Conservation (phyloP, 64 coral and sea anemone genomes). For the Platygyra sinensis region DNA sequence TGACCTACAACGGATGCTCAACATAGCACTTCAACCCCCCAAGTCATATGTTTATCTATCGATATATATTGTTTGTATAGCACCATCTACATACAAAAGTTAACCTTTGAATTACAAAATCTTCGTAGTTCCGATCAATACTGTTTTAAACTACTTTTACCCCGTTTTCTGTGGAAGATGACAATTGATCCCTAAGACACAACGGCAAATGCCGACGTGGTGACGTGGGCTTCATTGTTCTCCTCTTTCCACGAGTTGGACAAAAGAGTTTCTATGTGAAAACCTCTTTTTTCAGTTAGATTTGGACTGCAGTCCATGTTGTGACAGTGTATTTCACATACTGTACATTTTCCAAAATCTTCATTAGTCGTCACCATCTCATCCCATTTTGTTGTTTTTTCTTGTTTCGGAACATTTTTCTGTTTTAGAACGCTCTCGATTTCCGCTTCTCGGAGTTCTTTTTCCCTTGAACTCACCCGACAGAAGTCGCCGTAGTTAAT, state of each 20-base stretch:
- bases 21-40: too few species aligned
- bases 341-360: not conserved
- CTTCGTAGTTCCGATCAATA: too few species aligned
- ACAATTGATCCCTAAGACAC: not conserved
- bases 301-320: not conserved
- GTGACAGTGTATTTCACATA: not conserved
- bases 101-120: too few species aligned
- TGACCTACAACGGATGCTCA: too few species aligned
- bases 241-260: not conserved
- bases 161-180: not conserved
- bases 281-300: not conserved
- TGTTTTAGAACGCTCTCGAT: not conserved
- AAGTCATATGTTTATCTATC: too few species aligned
- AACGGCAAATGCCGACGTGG: not conserved
- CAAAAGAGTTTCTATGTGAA: not conserved
- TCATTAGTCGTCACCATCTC: not conserved
- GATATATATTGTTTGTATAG: too few species aligned
- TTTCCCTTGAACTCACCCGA: conserved; percentile 50
- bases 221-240: not conserved
- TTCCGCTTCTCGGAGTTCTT: conserved; percentile 38
- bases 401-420: not conserved
- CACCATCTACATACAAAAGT: too few species aligned
- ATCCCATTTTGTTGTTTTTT: not conserved
- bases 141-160: too few species aligned
- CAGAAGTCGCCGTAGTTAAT: conserved; percentile 51